Conservation (phyloP, 2,797 vertebrate genomes). For the Mustela erminea region DNA sequence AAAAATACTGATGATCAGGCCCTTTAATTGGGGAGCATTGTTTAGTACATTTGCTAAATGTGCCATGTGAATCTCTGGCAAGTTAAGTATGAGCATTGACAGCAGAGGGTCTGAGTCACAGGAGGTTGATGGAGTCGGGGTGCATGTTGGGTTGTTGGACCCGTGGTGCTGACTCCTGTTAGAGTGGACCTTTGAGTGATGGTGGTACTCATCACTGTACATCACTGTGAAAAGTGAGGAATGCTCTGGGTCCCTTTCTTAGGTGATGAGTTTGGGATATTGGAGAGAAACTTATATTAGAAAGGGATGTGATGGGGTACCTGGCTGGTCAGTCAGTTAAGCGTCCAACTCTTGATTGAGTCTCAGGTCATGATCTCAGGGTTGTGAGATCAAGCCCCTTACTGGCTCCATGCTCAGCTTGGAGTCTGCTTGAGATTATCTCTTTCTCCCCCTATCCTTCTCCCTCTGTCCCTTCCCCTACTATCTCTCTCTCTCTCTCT, state of each 20-base stretch:
- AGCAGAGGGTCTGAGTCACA: not conserved
- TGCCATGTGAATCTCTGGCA: not conserved
- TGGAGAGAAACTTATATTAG: fast-evolving
- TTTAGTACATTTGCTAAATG: not conserved
- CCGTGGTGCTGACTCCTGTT: fast-evolving
- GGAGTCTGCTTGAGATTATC: not conserved
- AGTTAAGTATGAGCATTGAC: too few species aligned
- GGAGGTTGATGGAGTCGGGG: not conserved
- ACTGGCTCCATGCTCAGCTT: not conserved
- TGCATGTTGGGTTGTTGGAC: fast-evolving
- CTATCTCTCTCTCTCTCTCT: not conserved
- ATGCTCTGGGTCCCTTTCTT: not conserved
- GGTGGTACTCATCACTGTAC: not conserved
- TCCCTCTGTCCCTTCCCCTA: not conserved
- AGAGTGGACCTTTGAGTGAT: not conserved
- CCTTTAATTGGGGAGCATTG: not conserved
- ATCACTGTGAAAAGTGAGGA: not conserved
- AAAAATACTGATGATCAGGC: not conserved
- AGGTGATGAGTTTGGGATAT: not conserved
- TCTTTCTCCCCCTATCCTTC: not conserved
- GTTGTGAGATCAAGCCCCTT: not conserved
- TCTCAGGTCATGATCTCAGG: not conserved
- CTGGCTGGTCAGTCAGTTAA: not conserved
- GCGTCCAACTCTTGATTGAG: not conserved
- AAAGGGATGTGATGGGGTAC: not conserved